Evolutionary conservation across 2,888 invertebrate genomes (phyloP).

Genomic region (Cotesia congregata): DNA sequence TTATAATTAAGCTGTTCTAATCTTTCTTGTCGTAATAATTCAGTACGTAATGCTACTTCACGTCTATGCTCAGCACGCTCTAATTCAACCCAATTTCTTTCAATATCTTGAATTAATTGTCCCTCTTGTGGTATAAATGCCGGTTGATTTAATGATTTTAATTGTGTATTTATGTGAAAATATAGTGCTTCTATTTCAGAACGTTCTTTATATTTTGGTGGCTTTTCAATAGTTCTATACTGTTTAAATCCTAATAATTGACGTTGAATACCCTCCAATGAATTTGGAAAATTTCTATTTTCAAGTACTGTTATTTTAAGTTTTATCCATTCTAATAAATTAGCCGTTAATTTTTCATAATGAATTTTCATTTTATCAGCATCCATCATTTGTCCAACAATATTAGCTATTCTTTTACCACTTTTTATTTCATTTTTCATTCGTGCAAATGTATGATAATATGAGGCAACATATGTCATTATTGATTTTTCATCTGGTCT

Average conservation of each 20-base stretch:
- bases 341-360: conserved; percentile 87
- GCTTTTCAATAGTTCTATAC: conserved; percentile 97
- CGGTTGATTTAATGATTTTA: conserved; percentile 94
- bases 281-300: conserved; percentile 92
- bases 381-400: conserved; percentile 96
- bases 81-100: conserved; percentile 92
- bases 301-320: conserved; percentile 86
- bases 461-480: conserved; percentile 98
- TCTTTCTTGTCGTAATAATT: conserved; percentile 91
- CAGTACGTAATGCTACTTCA: conserved; percentile 92
- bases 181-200: conserved; percentile 97
- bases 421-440: conserved; percentile 99
- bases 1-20: conserved; percentile 95
- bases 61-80: conserved; percentile 95
- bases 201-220: conserved; percentile 97
- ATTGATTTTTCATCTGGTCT: conserved; percentile 98
- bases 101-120: conserved; percentile 93
- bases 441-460: conserved; percentile 98
- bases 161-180: conserved; percentile 95
- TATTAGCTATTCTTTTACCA: conserved; percentile 96
- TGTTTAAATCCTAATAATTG: conserved; percentile 92
- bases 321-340: conserved; percentile 94
- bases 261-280: conserved; percentile 93
- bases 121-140: conserved; percentile 90
- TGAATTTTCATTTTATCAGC: conserved; percentile 92